Conservation (phyloP, 1,140 invertebrate genomes). For the Ctenoplectra terminalis region DNA sequence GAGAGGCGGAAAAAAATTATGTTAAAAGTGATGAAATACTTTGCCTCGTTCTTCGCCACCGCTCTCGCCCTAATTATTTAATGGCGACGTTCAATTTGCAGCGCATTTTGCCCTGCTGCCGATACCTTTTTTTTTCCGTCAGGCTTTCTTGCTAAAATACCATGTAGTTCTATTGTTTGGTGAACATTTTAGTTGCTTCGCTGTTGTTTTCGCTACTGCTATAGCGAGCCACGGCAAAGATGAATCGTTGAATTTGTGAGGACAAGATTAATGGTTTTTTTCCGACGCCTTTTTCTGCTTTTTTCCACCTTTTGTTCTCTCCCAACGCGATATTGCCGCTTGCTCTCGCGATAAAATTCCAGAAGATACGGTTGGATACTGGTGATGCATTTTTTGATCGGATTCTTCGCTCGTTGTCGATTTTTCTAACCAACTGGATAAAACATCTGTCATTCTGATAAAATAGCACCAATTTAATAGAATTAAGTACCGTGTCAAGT, state of each 20-base stretch:
- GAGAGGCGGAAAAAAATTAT: constrained; percentile 19
- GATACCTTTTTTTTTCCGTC: not conserved
- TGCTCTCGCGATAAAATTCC: not conserved
- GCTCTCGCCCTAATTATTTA: constrained; percentile 65
- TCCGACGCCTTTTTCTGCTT: not conserved
- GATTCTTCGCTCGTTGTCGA: too few relatives aligned
- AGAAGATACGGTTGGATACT: not conserved
- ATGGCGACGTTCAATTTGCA: constrained; percentile 67
- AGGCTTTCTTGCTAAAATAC: not conserved
- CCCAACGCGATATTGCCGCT: not conserved
- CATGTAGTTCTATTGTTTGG: constrained; percentile 28
- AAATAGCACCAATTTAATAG: too few relatives aligned
- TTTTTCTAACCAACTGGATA: too few relatives aligned
- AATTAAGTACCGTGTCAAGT: too few relatives aligned
- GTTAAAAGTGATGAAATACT: constrained; percentile 42
- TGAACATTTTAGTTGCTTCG: not conserved
- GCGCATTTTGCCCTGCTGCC: constrained; percentile 50
- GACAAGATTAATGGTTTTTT: constrained; percentile 27
- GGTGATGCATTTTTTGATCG: too few relatives aligned
- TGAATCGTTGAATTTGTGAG: constrained; percentile 14
- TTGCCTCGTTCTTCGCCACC: constrained; percentile 27
- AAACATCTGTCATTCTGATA: too few relatives aligned
- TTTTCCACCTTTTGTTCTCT: not conserved
- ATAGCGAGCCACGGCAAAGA: not conserved
- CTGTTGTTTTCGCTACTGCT: not conserved